These are phyloP conservation scores for Scartelaos histophorus DNA, from an alignment of 2,113 vertebrate species.

Conservation along the genomic window DNA sequence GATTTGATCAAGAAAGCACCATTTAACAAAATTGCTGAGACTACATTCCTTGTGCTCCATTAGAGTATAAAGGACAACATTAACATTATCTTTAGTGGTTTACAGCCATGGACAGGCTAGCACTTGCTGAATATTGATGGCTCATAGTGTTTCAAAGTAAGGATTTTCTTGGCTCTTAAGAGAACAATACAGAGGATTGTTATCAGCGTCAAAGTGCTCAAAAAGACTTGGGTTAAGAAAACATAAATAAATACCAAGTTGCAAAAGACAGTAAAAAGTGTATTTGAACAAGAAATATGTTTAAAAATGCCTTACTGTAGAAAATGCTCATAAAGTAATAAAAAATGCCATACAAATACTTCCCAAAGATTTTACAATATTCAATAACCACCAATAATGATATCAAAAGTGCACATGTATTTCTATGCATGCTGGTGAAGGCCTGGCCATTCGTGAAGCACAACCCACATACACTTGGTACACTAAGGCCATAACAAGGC, in stretches of 20 bases:
- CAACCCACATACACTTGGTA: background rate
- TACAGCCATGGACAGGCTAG: background rate
- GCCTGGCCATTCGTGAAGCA: conserved; percentile 6
- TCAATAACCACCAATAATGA: conserved; percentile 24
- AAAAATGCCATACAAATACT: conserved; percentile 33
- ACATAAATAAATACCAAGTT: background rate
- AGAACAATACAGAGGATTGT: conserved; percentile 3
- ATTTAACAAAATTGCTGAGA: conserved; percentile 9
- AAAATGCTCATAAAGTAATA: conserved; percentile 43
- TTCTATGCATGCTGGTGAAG: conserved; percentile 25
- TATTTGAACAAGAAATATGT: conserved; percentile 4
- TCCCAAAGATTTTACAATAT: conserved; percentile 18
- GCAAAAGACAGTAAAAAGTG: conserved; percentile 4
- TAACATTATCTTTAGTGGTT: background rate
- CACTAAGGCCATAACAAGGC: conserved; percentile 19
- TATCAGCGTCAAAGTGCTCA: conserved; percentile 30
- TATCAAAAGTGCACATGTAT: conserved; percentile 35
- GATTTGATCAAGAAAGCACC: conserved; percentile 41
- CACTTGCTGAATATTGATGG: background rate
- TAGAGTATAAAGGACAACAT: background rate
- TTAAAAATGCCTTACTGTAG: conserved; percentile 35
- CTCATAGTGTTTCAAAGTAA: conserved; percentile 8
- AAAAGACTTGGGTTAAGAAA: background rate
- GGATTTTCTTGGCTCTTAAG: background rate
- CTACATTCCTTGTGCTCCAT: background rate